Percentiles rank a stretch among this genome's conserved stretches.
phyloP scores from a whole-genome alignment of 2,888 invertebrate species.

The Troides helena region DNA sequence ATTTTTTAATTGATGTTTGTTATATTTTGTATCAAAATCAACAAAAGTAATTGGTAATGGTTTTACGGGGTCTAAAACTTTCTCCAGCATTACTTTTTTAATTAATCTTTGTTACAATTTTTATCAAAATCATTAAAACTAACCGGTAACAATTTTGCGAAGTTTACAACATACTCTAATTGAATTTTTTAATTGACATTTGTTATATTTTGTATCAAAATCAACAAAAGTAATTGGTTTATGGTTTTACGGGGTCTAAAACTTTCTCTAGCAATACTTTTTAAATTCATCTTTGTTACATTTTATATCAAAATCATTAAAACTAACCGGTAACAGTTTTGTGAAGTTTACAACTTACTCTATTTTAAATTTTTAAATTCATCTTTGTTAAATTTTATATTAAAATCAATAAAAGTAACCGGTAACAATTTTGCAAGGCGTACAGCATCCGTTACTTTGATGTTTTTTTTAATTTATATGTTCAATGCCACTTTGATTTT shows the following conservation, averaged over 20 bases:
- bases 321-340: constrained; percentile 45
- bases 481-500: background rate
- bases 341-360: constrained; percentile 34
- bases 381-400: constrained; percentile 31
- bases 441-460: background rate
- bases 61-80: no score
- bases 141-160: constrained; percentile 28
- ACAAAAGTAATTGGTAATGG: background rate
- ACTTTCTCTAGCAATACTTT: no score
- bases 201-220: background rate
- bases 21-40: constrained; percentile 35
- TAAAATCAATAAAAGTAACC: constrained; percentile 34
- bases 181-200: background rate
- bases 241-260: no score
- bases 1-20: background rate
- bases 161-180: constrained; percentile 26
- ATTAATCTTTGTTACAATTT: no score
- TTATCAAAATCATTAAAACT: no score
- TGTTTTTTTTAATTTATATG: constrained; percentile 1
- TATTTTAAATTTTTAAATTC: background rate
- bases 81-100: no score
- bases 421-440: constrained; percentile 48
- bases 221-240: no score
- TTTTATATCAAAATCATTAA: constrained; percentile 8
- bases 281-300: no score